Conservation (phyloP, 2,113 vertebrate species). For the Corvus cornix region DNA sequence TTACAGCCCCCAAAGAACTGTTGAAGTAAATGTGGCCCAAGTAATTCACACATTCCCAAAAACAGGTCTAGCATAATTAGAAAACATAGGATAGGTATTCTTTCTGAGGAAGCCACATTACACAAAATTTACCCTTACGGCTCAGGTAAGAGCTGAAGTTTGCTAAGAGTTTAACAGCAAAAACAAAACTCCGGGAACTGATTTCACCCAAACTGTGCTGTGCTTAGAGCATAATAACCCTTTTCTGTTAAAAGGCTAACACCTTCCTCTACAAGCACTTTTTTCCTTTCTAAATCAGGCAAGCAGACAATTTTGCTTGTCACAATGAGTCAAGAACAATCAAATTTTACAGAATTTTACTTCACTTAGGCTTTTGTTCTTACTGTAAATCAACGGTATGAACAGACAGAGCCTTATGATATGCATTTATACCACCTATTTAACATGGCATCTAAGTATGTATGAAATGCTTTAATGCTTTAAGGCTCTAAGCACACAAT, state of each 20-base stretch:
- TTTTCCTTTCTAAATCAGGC: slow-evolving; percentile 7
- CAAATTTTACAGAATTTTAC: not conserved
- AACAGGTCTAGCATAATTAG: not conserved
- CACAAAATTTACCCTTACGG: not conserved
- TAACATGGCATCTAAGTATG: not conserved
- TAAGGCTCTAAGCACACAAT: not conserved
- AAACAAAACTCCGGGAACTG: not conserved
- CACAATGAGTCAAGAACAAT: not conserved
- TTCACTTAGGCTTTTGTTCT: slow-evolving; percentile 13
- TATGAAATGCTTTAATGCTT: not conserved
- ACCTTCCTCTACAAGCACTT: not conserved
- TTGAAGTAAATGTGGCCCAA: not conserved
- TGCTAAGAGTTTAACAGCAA: not conserved
- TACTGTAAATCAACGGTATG: not conserved
- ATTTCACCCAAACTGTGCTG: not conserved
- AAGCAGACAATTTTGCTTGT: slow-evolving; percentile 34
- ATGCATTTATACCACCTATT: slow-evolving; percentile 11
- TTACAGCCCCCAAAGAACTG: not conserved
- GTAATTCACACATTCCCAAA: not conserved
- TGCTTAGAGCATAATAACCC: not conserved
- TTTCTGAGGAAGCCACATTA: not conserved
- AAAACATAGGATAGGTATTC: not conserved
- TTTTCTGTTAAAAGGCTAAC: slow-evolving; percentile 17
- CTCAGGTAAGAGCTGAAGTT: not conserved
- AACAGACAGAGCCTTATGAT: not conserved